Base-by-base conservation (phyloP, 2,113 vertebrate species). In the Erinaceus europaeus region DNA sequence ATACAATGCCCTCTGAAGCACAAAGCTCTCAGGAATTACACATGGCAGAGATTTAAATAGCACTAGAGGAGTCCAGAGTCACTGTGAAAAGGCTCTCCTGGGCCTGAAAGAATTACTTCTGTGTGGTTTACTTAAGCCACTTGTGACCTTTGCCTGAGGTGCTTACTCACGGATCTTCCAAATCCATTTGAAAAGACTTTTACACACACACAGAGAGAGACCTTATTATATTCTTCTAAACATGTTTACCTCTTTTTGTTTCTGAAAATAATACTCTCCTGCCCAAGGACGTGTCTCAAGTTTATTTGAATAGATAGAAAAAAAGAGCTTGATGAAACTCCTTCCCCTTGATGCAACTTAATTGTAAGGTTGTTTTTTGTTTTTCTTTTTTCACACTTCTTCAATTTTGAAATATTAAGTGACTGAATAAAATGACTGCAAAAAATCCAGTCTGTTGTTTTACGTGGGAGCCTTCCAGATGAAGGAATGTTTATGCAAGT, bases 331-430 rank as follows among this genome's bases (percentile, higher is more conserved):
- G 25, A 59, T 27, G 71, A 25, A 83, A 83, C 84, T 50, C 34
- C 25, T 25, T 79, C 14, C 77, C n/a, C 68, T 81, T 77, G 21
- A 84, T 59, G 61, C 40, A 29, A 1, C 23, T 32, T 50, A 2
- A 3, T 32, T 34, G 42, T 52, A 77, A 77, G 42, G 0, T 5
- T 4, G 9, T 25, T 59, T 38, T 32, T 40, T n/a, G n/a, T n/a
- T n/a, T n/a, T n/a, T n/a, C n/a, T n/a, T n/a, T n/a, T 32, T 20
- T 55, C n/a, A 9, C 8, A 18, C 9, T 69, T 38, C 46, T 77
- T 76, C 77, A 40, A 81, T 67, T 90, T 42, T 86, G 57, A 80
- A 75, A 84, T 9, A 42, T 73, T 52, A 76, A 86, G 9, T 62
- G n/a, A 46, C 48, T 27, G 0, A 32, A 61, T 3, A 84, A 64